Evolutionary conservation across 2,888 invertebrate genomes (phyloP).

Genomic region (Perizoma flavofasciatum): DNA sequence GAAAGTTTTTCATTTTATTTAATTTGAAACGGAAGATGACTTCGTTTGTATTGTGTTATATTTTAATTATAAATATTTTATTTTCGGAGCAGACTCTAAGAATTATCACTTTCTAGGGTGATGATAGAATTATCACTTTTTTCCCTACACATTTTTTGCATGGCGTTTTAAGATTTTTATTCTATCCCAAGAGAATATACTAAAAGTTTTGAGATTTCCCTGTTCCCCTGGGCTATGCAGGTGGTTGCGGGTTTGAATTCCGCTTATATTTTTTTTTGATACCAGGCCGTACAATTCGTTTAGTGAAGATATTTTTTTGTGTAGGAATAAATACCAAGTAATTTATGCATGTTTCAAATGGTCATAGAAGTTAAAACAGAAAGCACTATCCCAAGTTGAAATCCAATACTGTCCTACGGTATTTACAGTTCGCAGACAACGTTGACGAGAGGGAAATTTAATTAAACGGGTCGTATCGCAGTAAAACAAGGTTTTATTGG

Average conservation of each 20-base stretch:
- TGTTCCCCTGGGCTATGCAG: too few relatives aligned
- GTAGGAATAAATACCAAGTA: too few relatives aligned
- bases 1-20: constrained; percentile 39
- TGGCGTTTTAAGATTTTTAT: too few relatives aligned
- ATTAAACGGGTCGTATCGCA: constrained; percentile 54
- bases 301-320: too few relatives aligned
- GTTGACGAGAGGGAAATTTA: constrained; percentile 54
- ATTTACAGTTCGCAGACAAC: constrained; percentile 30
- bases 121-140: not conserved
- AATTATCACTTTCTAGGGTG: too few relatives aligned
- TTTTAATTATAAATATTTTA: not conserved
- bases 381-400: constrained; percentile 22
- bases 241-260: too few relatives aligned
- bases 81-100: not conserved
- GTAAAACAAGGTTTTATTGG: constrained; percentile 50
- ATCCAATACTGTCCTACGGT: constrained; percentile 28
- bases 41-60: constrained; percentile 23
- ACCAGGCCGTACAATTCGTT: too few relatives aligned
- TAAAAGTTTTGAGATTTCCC: too few relatives aligned
- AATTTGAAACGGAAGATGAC: constrained; percentile 38
- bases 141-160: too few relatives aligned
- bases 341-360: too few relatives aligned
- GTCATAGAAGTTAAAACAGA: not conserved
- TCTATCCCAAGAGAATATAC: too few relatives aligned
- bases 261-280: too few relatives aligned